Conservation (phyloP, 2,797 vertebrate species). For the Anabacerthia variegaticeps region DNA sequence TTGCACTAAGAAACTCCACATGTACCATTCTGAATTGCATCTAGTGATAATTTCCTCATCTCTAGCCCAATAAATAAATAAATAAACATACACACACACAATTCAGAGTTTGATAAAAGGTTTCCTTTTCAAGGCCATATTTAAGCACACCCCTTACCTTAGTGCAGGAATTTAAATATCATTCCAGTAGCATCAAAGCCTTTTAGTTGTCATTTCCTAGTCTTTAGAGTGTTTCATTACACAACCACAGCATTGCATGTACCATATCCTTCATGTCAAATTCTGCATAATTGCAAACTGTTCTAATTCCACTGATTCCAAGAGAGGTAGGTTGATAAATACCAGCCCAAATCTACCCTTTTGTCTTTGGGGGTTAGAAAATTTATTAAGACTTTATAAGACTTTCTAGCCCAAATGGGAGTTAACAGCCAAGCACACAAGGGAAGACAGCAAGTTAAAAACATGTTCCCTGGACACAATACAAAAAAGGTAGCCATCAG, state of each 20-base stretch:
- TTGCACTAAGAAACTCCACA: not conserved
- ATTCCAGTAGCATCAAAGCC: not conserved
- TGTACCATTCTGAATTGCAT: not conserved
- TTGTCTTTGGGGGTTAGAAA: not conserved
- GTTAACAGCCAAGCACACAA: not conserved
- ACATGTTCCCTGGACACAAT: not conserved
- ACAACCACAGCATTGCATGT: rapidly evolving
- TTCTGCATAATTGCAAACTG: not conserved
- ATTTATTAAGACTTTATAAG: not conserved
- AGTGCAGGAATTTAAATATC: not conserved
- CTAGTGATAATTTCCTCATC: rapidly evolving
- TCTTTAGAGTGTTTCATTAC: not conserved
- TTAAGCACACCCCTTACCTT: not conserved
- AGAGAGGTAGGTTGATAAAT: not conserved
- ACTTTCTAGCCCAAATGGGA: not conserved
- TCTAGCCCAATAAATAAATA: not conserved
- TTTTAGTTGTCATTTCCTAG: not conserved
- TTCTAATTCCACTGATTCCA: not conserved
- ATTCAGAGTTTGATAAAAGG: not conserved
- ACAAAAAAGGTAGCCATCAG: not conserved
- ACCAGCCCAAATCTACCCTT: not conserved
- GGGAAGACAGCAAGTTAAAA: not conserved
- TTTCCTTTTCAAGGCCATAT: not conserved
- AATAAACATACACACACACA: not conserved
- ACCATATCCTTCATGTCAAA: not conserved